Conservation (phyloP, 2,797 vertebrate genomes). For the Onychomys torridus region DNA sequence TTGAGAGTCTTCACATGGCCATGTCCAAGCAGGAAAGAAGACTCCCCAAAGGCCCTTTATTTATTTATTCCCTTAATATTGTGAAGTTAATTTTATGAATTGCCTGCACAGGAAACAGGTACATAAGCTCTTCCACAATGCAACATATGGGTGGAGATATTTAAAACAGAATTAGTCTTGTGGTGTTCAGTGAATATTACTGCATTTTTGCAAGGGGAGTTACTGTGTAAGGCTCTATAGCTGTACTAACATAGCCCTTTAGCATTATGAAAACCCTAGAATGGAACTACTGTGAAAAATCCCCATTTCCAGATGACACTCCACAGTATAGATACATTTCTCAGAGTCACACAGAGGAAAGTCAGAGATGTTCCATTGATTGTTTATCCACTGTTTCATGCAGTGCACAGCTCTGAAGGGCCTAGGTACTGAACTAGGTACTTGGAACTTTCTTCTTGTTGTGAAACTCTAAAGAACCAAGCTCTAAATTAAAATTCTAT, state of each 20-base stretch:
- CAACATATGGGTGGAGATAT: neutral
- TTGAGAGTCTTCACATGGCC: neutral
- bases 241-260: neutral
- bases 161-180: neutral
- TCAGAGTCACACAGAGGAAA: neutral
- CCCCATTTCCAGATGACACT: neutral
- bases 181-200: neutral
- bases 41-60: neutral
- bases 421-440: fast-evolving
- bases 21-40: neutral
- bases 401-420: fast-evolving
- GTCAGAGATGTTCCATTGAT: neutral
- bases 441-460: neutral
- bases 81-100: neutral
- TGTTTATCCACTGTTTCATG: too few relatives aligned
- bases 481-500: neutral
- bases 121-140: neutral
- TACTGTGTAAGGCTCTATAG: neutral
- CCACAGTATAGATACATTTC: neutral
- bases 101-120: neutral
- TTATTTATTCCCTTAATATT: neutral
- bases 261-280: neutral
- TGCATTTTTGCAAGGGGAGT: neutral
- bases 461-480: conserved; percentile 9
- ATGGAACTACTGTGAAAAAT: neutral